Base-by-base conservation (phyloP, 2,113 vertebrate species). In the Pteronura brasiliensis region DNA sequence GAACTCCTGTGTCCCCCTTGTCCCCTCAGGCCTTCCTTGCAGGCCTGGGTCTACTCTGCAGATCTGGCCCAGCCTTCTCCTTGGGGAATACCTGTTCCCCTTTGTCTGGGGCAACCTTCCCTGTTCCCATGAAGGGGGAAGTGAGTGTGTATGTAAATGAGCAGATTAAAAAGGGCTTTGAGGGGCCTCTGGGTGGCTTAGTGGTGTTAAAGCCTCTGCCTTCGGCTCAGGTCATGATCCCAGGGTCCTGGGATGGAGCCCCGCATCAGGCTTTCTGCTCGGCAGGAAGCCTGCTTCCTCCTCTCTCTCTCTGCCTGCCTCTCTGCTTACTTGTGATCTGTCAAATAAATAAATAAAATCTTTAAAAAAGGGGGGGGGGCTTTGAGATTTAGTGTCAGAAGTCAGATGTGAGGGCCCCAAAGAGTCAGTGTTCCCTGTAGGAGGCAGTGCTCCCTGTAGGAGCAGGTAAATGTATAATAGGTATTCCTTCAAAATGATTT, bases 1-100 rank as follows among this genome's bases (percentile, higher is more conserved):
- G 25, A 31, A 27, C 15, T 18, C 27, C n/a, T 8, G 8, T 14
- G 2, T 6, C 17, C 31, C 1, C 23, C 0, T 1, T 3, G 18
- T 42, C 4, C 4, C 7, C 15, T 55, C 39, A 52, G 47, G 39
- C 14, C 34, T 63, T 42, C 77, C 39, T 44, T 23, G 18, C 31
- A 21, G 23, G 9, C 52, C 61, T n/a, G 34, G 44, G 9, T 20
- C 12, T 14, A 0, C 79, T 25, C 0, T 21, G 6, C 8, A 0
- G 23, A 57, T 3, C 1, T 44, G 31, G 11, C 52, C 4, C 0
- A 44, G 36, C 15, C 0, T 59, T 67, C 15, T 80, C 36, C 42
- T 29, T 23, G 69, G 85, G 44, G 12, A 3, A 5, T 3, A 6
- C 18, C n/a, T 42, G 20, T 52, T 61, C 61, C 6, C 10, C 10